phyloP scores from a whole-genome alignment of 2,888 invertebrate species.

The Taenaris catops region DNA sequence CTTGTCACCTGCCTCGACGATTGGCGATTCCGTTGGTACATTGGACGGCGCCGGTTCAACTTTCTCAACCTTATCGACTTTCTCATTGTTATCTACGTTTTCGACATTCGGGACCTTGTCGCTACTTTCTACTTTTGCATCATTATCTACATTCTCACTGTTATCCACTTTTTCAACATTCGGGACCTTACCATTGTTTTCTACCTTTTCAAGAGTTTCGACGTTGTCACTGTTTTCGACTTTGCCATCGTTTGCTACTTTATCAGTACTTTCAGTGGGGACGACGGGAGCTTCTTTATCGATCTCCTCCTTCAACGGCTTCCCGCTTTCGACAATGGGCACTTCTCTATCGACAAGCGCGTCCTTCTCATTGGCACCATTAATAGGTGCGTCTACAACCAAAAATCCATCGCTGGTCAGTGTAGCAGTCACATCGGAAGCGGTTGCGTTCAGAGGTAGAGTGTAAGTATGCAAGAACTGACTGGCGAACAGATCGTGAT shows the following conservation, averaged over 20 bases:
- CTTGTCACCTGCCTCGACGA: conserved; percentile 36
- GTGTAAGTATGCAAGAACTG: conserved; percentile 73
- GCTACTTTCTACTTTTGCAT: conserved; percentile 9
- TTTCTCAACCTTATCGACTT: conserved; percentile 15
- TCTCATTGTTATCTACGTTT: conserved; percentile 9
- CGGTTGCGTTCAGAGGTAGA: conserved; percentile 54
- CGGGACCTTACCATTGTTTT: too few species aligned
- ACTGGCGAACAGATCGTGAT: conserved; percentile 58
- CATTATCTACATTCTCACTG: conserved; percentile 5
- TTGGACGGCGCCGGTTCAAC: conserved; percentile 2
- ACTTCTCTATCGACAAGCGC: conserved; percentile 49
- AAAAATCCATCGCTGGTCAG: conserved; percentile 49
- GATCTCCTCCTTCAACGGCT: conserved; percentile 33
- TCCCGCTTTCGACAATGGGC: conserved; percentile 48
- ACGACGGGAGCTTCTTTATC: conserved; percentile 1
- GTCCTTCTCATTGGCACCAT: conserved; percentile 30
- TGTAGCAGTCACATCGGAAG: conserved; percentile 50
- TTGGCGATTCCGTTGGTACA: conserved; percentile 17
- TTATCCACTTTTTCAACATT: too few species aligned
- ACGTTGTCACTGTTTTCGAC: too few species aligned
- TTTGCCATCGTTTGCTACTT: too few species aligned
- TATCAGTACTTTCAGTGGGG: conserved; percentile 10
- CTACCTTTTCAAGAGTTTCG: too few species aligned
- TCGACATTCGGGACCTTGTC: too few species aligned
- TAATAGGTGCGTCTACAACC: conserved; percentile 49